Evolutionary conservation across 2,888 invertebrate species (phyloP).

Genomic region (Leptopterna dolabrata): DNA sequence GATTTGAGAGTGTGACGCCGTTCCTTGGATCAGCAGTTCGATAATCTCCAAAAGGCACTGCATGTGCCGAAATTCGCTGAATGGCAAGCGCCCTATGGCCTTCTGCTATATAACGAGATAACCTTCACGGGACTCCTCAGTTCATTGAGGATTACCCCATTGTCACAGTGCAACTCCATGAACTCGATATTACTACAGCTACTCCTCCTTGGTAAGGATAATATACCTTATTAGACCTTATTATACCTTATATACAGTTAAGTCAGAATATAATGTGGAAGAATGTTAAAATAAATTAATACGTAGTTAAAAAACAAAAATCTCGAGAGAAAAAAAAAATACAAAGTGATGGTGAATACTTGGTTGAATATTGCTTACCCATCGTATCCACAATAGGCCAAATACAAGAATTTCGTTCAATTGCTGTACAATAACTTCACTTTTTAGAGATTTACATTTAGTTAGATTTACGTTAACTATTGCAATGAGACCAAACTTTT

Average conservation of each 20-base stretch:
- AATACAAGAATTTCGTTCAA: too few relatives aligned
- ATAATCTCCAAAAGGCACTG: neutral
- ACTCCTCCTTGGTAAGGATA: slow-evolving; percentile 14
- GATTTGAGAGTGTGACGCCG: neutral
- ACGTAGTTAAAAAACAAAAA: neutral
- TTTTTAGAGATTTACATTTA: too few relatives aligned
- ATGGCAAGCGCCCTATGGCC: slow-evolving; percentile 34
- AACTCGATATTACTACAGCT: neutral
- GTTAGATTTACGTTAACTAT: too few relatives aligned
- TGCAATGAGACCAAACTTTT: too few relatives aligned
- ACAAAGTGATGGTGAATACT: too few relatives aligned
- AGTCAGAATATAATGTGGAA: too few relatives aligned
- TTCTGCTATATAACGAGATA: slow-evolving; percentile 32
- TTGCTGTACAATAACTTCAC: too few relatives aligned
- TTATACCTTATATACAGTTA: too few relatives aligned
- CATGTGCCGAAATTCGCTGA: slow-evolving; percentile 51
- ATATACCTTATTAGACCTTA: neutral
- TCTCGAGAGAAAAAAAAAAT: neutral
- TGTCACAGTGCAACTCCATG: neutral
- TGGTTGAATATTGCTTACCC: too few relatives aligned
- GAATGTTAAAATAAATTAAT: too few relatives aligned
- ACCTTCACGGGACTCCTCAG: slow-evolving; percentile 16
- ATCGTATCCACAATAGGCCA: too few relatives aligned
- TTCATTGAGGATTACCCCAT: neutral
- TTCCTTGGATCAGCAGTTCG: neutral